Conservation (phyloP, 2,888 invertebrate species). For the Drosophila tripunctata region DNA sequence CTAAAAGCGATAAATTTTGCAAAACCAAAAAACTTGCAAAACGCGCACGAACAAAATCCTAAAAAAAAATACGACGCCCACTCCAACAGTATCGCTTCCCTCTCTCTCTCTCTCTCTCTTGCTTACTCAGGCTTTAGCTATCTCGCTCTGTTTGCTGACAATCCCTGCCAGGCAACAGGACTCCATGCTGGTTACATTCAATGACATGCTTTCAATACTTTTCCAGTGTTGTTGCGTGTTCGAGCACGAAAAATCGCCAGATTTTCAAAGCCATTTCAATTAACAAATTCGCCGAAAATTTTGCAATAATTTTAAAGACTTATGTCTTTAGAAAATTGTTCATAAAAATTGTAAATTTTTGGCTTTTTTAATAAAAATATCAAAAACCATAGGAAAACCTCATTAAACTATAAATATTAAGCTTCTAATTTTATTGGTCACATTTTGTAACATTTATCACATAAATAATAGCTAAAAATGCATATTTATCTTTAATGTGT, state of each 20-base stretch:
- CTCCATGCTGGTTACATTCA: slow-evolving; percentile 9
- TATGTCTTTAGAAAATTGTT: too few species aligned
- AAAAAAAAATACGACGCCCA: neutral
- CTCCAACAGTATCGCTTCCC: slow-evolving; percentile 52
- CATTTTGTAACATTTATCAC: too few species aligned
- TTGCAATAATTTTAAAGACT: too few species aligned
- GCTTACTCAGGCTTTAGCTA: too few species aligned
- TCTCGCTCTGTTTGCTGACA: slow-evolving; percentile 20
- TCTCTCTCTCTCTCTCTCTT: neutral
- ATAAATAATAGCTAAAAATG: too few species aligned
- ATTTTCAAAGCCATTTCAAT: neutral
- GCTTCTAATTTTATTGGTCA: too few species aligned
- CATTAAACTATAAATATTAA: too few species aligned
- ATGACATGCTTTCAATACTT: slow-evolving; percentile 20
- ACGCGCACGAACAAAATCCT: slow-evolving; percentile 22
- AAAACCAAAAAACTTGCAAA: slow-evolving; percentile 52
- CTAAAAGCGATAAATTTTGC: slow-evolving; percentile 76
- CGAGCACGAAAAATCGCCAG: neutral
- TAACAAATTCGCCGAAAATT: too few species aligned
- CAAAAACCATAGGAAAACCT: too few species aligned
- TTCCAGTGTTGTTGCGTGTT: neutral
- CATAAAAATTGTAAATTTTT: too few species aligned
- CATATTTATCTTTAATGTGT: too few species aligned
- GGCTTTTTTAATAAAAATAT: too few species aligned
- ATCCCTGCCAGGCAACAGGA: slow-evolving; percentile 38